These are phyloP conservation scores for Limulus polyphemus DNA, from an alignment of 2,888 invertebrate genomes.

Conservation along the genomic window DNA sequence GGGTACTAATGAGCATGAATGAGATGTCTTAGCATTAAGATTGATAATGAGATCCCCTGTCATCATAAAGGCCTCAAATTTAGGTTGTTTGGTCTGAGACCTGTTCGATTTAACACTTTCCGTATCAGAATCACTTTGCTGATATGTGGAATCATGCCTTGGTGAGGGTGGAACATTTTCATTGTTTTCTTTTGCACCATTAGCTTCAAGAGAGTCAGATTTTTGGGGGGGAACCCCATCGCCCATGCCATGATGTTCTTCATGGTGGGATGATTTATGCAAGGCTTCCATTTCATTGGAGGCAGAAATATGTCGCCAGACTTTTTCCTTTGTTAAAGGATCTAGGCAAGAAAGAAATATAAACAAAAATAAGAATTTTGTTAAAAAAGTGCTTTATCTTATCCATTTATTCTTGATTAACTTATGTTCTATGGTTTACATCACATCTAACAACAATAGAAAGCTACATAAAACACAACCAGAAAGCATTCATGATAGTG, in stretches of 20 bases:
- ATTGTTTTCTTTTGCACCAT: conserved; percentile 17
- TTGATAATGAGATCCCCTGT: conserved; percentile 92
- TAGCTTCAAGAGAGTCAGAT: conserved; percentile 7
- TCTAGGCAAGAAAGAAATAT: conserved; percentile 43
- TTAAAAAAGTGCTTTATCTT: not conserved
- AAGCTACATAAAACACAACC: no score
- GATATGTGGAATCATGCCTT: not conserved
- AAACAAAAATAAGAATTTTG: not conserved
- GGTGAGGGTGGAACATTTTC: conserved; percentile 13
- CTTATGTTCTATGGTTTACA: not conserved
- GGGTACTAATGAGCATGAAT: conserved; percentile 30
- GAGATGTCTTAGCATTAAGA: conserved; percentile 58
- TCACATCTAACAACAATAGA: no score
- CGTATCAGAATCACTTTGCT: conserved; percentile 5
- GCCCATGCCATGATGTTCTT: conserved; percentile 26
- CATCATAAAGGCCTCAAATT: conserved; percentile 91
- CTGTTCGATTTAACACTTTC: conserved; percentile 1
- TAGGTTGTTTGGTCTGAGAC: conserved; percentile 16
- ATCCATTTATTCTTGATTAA: not conserved
- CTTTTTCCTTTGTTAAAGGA: conserved; percentile 64
- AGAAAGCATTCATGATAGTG: no score
- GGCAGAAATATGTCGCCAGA: conserved; percentile 35
- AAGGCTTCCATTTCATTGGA: conserved; percentile 35
- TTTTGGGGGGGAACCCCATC: conserved; percentile 19
- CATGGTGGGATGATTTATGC: conserved; percentile 27